Base-by-base conservation (phyloP, 2,888 invertebrate genomes). In the Plagodis pulveraria region DNA sequence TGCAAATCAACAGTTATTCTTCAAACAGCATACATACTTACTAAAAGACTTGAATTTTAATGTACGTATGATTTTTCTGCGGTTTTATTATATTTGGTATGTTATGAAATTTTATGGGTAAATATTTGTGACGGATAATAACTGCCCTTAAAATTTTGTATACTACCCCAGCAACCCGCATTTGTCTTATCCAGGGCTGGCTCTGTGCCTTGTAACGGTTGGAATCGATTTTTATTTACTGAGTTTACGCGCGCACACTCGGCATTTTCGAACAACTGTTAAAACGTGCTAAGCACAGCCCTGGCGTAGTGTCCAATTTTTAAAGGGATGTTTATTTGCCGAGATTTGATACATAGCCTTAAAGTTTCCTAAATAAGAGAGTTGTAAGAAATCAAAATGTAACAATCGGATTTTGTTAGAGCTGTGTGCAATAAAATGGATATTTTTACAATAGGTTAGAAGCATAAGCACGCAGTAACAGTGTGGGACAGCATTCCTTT, bases 191-290 rank as follows among this genome's bases (percentile, higher is more conserved):
- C 54, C 61, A 55, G 59, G 61, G 53, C 66, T 63, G 65, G 66
- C 74, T 73, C 77, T 67, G 71, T 66, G 73, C 68, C 72, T 75
- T 75, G 69, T 74, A 74, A 79, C 71, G 69, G 65, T 56, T 54
- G 22, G 8, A 49, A 67, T 73, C 11, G 8, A 45, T 44, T 67
- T 73, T 22, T 32, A 51, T 9, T n/a, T 9, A 22, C 10, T 7
- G 8, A 56, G 6, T 12, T 41, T 12, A 47, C 40, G 54, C 12
- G 45, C 40, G 46, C 33, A 7, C 22, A 8, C 11, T 22, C n/a
- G 32, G 10, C 9, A 35, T 55, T 9, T 10, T 12, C 40, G 6
- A 22, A 33, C 9, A 41, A 54, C 71, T 71, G 77, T 78, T 76
- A 74, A 66, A 70, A 72, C 66, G 71, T 71, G 63, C 60, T 68